phyloP scores from a whole-genome alignment of 1,140 invertebrate species.

The Papilio polytes region DNA sequence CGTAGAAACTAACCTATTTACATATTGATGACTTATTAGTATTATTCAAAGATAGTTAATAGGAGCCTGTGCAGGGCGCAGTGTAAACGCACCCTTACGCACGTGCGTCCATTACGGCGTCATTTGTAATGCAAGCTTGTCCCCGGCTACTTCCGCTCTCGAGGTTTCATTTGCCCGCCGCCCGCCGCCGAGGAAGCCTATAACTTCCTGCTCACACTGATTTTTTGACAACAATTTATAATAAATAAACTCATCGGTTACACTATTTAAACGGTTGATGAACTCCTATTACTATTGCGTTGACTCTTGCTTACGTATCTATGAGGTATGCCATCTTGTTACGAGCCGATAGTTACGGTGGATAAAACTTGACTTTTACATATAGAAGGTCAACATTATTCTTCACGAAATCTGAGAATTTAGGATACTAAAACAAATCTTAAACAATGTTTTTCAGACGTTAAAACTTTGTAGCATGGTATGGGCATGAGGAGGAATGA shows the following conservation, averaged over 20 bases:
- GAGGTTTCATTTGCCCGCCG: constrained; percentile 70
- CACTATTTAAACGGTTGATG: constrained; percentile 59
- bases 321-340: background rate
- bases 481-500: too few relatives aligned
- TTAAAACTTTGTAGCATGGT: too few relatives aligned
- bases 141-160: constrained; percentile 66
- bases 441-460: too few relatives aligned
- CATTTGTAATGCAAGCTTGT: constrained; percentile 78
- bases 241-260: constrained; percentile 61
- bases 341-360: background rate
- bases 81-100: constrained; percentile 51
- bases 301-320: background rate
- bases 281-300: constrained; percentile 45
- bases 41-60: background rate
- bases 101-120: constrained; percentile 73
- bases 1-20: constrained; percentile 11
- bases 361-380: too few relatives aligned
- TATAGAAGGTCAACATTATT: too few relatives aligned
- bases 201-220: constrained; percentile 71
- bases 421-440: too few relatives aligned
- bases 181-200: constrained; percentile 67
- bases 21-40: background rate
- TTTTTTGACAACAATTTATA: constrained; percentile 72
- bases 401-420: too few relatives aligned
- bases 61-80: background rate